A percentile compares a stretch with the other conserved stretches of the same genome.
Conservation (phyloP, 2,888 invertebrate species). For the Holacanthella duospinosa region DNA sequence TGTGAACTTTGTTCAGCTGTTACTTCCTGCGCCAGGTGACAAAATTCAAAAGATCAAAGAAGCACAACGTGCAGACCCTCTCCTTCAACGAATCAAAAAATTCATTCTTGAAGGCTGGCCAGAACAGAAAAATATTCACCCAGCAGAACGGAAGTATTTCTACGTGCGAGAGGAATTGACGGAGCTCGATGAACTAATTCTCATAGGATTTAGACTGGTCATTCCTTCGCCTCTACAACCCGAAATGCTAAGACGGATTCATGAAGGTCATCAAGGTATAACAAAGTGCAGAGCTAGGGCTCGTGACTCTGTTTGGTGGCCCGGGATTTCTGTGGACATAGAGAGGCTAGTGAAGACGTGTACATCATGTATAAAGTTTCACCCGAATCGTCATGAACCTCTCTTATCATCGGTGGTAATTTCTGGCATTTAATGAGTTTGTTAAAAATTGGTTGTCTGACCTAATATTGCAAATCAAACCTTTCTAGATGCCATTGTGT, state of each 20-base stretch:
- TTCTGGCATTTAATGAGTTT: too few relatives aligned
- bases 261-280: too few relatives aligned
- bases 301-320: neutral
- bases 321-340: neutral
- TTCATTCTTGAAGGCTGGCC: neutral
- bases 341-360: neutral
- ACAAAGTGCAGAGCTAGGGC: too few relatives aligned
- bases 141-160: neutral
- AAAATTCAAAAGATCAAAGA: neutral
- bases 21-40: neutral
- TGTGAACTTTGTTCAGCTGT: neutral
- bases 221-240: too few relatives aligned
- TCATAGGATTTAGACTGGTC: too few relatives aligned
- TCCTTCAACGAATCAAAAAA: neutral
- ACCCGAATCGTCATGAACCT: slow-evolving; percentile 16
- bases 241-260: too few relatives aligned
- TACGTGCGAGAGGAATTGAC: neutral
- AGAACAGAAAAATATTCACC: neutral
- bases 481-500: too few relatives aligned
- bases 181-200: too few relatives aligned
- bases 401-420: slow-evolving; percentile 20
- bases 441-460: too few relatives aligned
- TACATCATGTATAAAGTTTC: neutral
- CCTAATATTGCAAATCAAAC: too few relatives aligned
- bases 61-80: neutral